Evolutionary conservation across 1,140 invertebrate genomes (phyloP).

Genomic region (Meloidogyne exigua): DNA sequence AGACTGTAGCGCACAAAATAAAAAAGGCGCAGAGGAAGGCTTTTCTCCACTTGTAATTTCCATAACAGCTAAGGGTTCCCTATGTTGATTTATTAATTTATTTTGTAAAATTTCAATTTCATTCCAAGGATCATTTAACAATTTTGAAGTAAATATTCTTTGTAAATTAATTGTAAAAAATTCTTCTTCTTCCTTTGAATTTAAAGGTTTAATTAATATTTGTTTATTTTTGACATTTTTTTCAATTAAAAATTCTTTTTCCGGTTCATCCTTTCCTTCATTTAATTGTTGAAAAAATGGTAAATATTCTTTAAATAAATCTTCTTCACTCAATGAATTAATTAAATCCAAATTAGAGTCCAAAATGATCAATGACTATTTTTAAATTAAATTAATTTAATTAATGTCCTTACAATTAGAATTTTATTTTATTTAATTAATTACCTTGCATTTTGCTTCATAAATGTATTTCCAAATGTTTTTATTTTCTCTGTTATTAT

Average conservation of each 20-base stretch:
- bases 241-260: slow-evolving; percentile 13
- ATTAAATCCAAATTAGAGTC: neutral
- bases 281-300: neutral
- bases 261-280: neutral
- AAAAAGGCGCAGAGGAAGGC: slow-evolving; percentile 44
- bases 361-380: neutral
- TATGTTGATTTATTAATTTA: slow-evolving; percentile 44
- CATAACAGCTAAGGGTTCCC: slow-evolving; percentile 28
- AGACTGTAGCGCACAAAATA: slow-evolving; percentile 60
- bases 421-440: too few species aligned
- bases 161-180: slow-evolving; percentile 45
- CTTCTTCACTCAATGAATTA: neutral
- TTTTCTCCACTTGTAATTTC: neutral
- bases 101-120: slow-evolving; percentile 58
- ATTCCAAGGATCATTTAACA: slow-evolving; percentile 53
- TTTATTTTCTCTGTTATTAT: neutral
- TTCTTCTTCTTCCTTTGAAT: neutral
- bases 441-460: slow-evolving; percentile 44
- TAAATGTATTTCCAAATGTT: slow-evolving; percentile 41
- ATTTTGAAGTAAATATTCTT: slow-evolving; percentile 32
- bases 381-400: neutral
- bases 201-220: neutral
- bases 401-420: too few species aligned
- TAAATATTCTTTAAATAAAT: neutral
- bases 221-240: slow-evolving; percentile 6